These are phyloP conservation scores for Hiodon tergisus DNA, from an alignment of 2,113 vertebrate species.

Conservation along the genomic window DNA sequence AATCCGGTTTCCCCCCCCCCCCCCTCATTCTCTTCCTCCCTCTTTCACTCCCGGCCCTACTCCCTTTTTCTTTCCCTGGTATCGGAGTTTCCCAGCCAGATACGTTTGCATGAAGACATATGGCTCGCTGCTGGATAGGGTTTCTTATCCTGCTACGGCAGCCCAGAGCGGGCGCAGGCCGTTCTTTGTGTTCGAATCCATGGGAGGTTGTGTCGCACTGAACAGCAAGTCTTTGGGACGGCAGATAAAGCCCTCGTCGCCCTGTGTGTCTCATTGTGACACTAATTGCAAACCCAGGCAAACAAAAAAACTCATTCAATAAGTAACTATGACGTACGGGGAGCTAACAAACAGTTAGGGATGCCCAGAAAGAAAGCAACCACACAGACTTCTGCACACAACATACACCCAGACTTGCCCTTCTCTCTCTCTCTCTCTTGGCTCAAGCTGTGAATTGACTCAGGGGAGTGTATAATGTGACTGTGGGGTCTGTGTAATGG, in stretches of 20 bases:
- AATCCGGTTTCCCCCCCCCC: background rate
- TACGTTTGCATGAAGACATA: slow-evolving; percentile 13
- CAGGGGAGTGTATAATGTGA: slow-evolving; percentile 2
- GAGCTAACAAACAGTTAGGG: no score
- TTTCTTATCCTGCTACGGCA: background rate
- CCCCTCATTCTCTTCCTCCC: background rate
- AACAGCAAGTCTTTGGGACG: background rate
- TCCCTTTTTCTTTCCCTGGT: background rate
- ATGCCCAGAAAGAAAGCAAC: background rate
- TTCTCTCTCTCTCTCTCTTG: background rate
- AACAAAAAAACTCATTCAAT: background rate
- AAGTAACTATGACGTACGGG: no score
- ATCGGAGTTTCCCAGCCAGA: background rate
- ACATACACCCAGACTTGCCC: background rate
- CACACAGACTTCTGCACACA: background rate
- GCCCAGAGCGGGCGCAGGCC: background rate
- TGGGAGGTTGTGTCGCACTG: background rate
- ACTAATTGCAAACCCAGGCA: background rate
- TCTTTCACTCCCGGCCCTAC: background rate
- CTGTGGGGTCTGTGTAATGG: slow-evolving; percentile 11
- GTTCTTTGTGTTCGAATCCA: background rate
- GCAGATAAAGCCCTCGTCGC: slow-evolving; percentile 2
- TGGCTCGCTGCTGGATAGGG: slow-evolving; percentile 2
- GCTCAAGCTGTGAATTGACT: slow-evolving; percentile 2
- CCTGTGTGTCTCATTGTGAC: background rate